Percentiles rank a stretch among this genome's conserved stretches.
phyloP scores from a whole-genome alignment of 2,888 invertebrate genomes.

The Pogonocherus hispidulus region DNA sequence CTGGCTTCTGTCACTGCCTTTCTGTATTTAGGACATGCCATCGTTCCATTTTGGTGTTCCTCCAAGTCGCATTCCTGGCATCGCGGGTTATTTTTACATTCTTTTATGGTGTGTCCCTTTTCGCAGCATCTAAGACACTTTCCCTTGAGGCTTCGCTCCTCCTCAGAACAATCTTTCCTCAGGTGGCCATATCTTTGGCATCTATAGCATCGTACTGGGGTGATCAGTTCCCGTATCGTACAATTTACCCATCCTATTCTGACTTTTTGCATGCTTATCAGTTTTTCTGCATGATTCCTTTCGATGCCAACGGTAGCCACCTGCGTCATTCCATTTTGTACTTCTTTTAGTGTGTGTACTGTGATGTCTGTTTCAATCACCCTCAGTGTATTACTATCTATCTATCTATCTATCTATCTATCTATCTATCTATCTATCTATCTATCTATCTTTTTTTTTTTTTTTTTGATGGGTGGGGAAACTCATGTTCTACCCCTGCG shows the following conservation, averaged over 20 bases:
- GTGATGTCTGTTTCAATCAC: neutral
- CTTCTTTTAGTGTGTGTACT: neutral
- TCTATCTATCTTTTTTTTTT: too few species aligned
- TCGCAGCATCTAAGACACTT: neutral
- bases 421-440: too few species aligned
- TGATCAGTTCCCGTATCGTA: neutral
- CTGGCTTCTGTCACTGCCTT: neutral
- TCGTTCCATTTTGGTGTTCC: neutral
- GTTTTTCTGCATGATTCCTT: neutral
- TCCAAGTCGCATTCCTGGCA: neutral
- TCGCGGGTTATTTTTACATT: neutral
- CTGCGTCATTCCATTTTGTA: neutral
- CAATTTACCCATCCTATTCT: constrained; percentile 2
- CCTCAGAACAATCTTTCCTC: neutral
- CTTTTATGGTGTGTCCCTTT: neutral
- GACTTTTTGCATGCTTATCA: neutral
- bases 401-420: too few species aligned
- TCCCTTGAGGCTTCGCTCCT: neutral
- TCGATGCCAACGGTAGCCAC: neutral
- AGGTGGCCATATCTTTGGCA: neutral
- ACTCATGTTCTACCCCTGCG: too few species aligned
- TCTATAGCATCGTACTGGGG: neutral
- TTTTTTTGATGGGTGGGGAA: too few species aligned
- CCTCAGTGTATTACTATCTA: neutral
- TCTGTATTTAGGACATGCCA: constrained; percentile 2